A percentile compares a stretch with the other conserved stretches of the same genome.
Conservation (phyloP, 2,797 vertebrate genomes). For the Lophius americanus region DNA sequence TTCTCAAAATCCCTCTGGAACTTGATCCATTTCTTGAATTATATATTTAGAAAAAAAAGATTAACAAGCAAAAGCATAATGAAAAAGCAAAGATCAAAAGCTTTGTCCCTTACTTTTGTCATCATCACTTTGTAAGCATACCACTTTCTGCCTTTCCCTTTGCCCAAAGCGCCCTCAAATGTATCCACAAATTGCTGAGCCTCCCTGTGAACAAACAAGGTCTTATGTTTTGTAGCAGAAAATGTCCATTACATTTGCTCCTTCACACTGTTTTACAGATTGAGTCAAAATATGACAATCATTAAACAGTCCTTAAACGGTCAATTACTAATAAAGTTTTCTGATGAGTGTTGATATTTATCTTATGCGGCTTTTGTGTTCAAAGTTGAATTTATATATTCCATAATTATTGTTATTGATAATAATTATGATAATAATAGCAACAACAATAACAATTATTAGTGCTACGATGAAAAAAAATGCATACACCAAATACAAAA, state of each 20-base stretch:
- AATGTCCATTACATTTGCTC: not conserved
- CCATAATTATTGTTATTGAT: no score
- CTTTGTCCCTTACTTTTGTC: conserved; percentile 77
- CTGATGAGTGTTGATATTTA: no score
- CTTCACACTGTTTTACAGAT: not conserved
- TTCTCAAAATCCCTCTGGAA: conserved; percentile 98
- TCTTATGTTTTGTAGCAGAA: not conserved
- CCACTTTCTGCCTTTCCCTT: conserved; percentile 92
- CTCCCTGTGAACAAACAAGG: conserved; percentile 80
- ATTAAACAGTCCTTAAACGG: not conserved
- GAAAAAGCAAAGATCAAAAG: not conserved
- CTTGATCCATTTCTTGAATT: conserved; percentile 96
- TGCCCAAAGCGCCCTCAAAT: conserved; percentile 96
- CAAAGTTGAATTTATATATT: no score
- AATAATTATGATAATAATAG: no score
- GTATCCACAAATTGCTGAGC: conserved; percentile 96
- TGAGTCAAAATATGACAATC: not conserved
- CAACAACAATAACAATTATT: no score
- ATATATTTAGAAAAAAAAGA: not conserved
- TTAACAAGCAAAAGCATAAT: not conserved
- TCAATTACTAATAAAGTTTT: no score
- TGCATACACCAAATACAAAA: no score
- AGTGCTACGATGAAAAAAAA: no score
- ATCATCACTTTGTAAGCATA: conserved; percentile 96
- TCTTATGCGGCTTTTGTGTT: no score